Base-by-base conservation (phyloP, 2,888 invertebrate species). In the Auanema freiburgensis region DNA sequence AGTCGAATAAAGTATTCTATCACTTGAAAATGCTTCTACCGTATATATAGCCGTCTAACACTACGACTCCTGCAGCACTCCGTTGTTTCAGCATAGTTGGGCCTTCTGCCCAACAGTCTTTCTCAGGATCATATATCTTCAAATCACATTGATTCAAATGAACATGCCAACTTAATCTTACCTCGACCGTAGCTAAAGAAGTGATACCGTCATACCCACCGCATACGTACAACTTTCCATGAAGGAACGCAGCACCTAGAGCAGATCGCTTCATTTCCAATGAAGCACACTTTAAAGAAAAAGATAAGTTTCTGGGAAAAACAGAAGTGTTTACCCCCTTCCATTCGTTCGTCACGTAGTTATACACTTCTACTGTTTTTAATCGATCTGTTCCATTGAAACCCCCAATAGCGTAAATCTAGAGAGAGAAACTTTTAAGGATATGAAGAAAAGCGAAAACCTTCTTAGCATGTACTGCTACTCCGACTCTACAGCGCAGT, bases 311-410 rank as follows among this genome's bases (percentile, higher is more conserved):
- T 56, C 14, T 3, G 44, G 16, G 24, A 16, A 43, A 16, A 49
- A 41, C 51, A 43, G 2, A 23, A 21, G n/a, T 4, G 16, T 44
- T 42, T 14, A 92, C 91, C 78, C 89, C 88, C 52, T 88, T 88
- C 92, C 92, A 92, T 63, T 88, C 87, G 79, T 89, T 88, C 44
- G 87, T 87, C 61, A 87, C 86, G 0, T 91, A 90, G 85, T 92
- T 90, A 83, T 90, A 92, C 10, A 91, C 90, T 85, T 93, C 92
- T 0, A 92, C 92, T 0, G 91, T 91, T 40, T 90, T 89, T 16
- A 92, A 86, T 68, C 92, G 86, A 83, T 92, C 91, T 52, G 88
- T 88, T 0, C 93, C 92, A 84, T 92, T 91, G 83, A 91, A 92
- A 0, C 92, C 92, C 10, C 88, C 88, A 81, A 92, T 91, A 1